Base-by-base conservation (phyloP, 2,888 invertebrate species). In the Caradrina kadenii region DNA sequence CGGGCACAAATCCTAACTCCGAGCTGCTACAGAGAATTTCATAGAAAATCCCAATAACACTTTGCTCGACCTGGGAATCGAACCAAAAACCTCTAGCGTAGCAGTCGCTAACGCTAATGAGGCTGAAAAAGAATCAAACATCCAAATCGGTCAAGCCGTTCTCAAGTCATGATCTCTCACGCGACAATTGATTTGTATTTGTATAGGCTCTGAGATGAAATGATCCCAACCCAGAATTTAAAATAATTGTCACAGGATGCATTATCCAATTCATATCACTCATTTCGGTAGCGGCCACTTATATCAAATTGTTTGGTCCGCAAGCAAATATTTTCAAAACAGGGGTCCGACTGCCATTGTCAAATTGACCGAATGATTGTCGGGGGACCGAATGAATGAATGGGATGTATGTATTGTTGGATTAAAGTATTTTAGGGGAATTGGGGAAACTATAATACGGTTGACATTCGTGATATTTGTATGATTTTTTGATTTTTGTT, bases 321-420 rank as follows among this genome's bases (percentile, higher is more conserved):
- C 80, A 85, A 87, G 88, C 92, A 94, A 95, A 95, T 94, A 94
- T 95, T 95, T 94, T 94, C 89, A 93, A 95, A 95, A 94, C 88
- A 92, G 93, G 93, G 92, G 90, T 86, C 88, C 88, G 72, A 76
- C 55, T 74, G 85, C 89, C 79, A 93, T 95, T 94, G 94, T 95
- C 92, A 94, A 95, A 95, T 95, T 95, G 95, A 94, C 93, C 94
- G 93, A 86, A 91, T 93, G 93, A 94, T 93, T 92, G 90, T 84
- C 77, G 85, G 89, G 93, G 92, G 91, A 86, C 76, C 85, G 82
- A 79, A 77, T 86, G 86, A 85, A 86, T 87, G 85, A 85, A 85
- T 87, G 78, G 79, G 82, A 71, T 73, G 73, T 55, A 82, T 82
- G 72, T 79, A 80, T 81, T 81, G 78, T 80, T 67, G 72, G 80